Evolutionary conservation across 1,140 invertebrate genomes (phyloP), one percentile per base, ranked within the genome.

Genomic region (Chelonus insularis): DNA sequence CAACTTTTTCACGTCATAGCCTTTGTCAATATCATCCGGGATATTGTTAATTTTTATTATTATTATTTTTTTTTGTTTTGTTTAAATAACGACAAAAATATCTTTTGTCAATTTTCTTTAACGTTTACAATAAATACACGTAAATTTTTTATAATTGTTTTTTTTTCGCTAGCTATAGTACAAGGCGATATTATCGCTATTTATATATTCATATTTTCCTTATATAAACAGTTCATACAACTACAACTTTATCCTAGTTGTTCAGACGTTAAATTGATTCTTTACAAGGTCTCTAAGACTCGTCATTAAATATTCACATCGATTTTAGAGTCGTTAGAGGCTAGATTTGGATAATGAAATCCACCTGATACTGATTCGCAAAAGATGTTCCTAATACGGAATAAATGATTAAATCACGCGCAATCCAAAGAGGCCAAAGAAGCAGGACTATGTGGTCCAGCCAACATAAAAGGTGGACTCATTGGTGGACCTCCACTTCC

Each of bases 351-450:
- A 39, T 39, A 39, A 39, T 11, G 7, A 16, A 18, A 16, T 18
- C 7, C 8, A 43, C 16, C 16, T 18, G 41, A 6, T 16, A 20
- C 1, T 12, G 41, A 7, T n/a, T n/a, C 12, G 4, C 9, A 39
- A n/a, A n/a, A 39, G 36, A 14, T 11, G 36, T 11, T n/a, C 12
- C 1, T n/a, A 39, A n/a, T 39, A 18, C 16, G 14, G 8, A 8
- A 48, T 48, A 39, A 56, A 50, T 45, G 48, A 50, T 50, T 59
- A 50, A 61, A 80, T 82, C 78, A 82, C 77, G 79, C 79, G 68
- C 80, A 81, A 64, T 82, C 80, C 41, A 81, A 68, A 12, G 80
- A 81, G 7, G 75, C 77, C 32, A 81, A 64, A 43, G 79, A 81
- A 56, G 79, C 76, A 14, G 79, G 79, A 69, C 77, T 81, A 61